A percentile compares a stretch with the other conserved stretches of the same genome.
These are phyloP conservation scores for Pelodytes ibericus DNA, from an alignment of 2,797 vertebrate genomes.

Conservation along the genomic window DNA sequence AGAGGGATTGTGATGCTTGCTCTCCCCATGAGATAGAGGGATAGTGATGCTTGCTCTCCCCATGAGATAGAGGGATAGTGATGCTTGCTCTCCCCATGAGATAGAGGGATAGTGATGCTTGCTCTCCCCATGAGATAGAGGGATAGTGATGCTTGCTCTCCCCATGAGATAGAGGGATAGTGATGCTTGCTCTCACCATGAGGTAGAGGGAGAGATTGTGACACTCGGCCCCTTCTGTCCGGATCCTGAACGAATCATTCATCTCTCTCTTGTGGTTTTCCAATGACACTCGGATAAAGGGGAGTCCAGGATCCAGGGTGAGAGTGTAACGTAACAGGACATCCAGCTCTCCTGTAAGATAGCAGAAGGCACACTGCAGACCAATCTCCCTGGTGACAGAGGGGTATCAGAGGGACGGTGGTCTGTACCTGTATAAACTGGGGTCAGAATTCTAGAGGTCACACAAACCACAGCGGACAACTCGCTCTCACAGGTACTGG, in stretches of 20 bases:
- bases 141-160: too few relatives aligned
- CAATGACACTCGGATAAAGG: constrained; percentile 21
- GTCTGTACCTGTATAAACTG: constrained; percentile 19
- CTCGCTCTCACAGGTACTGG: background rate
- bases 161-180: background rate
- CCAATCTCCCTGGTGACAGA: too few relatives aligned
- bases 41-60: too few relatives aligned
- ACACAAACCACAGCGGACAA: constrained; percentile 23
- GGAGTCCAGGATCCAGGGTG: constrained; percentile 3
- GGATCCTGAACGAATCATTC: background rate
- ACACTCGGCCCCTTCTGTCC: background rate
- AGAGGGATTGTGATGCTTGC: too few relatives aligned
- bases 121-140: too few relatives aligned
- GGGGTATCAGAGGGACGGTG: too few relatives aligned
- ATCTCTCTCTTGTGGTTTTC: background rate
- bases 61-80: too few relatives aligned
- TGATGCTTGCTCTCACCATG: constrained; percentile 15
- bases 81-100: too few relatives aligned
- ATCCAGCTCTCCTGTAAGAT: constrained; percentile 8
- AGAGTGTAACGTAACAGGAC: background rate
- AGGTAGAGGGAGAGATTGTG: background rate
- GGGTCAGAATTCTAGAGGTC: background rate
- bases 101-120: too few relatives aligned
- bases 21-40: too few relatives aligned
- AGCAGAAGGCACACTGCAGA: background rate